Percentiles rank a stretch among this genome's conserved stretches.
Conservation (phyloP, 37 sponge, comb jelly and placozoan genomes). For the Crambe crambe region DNA sequence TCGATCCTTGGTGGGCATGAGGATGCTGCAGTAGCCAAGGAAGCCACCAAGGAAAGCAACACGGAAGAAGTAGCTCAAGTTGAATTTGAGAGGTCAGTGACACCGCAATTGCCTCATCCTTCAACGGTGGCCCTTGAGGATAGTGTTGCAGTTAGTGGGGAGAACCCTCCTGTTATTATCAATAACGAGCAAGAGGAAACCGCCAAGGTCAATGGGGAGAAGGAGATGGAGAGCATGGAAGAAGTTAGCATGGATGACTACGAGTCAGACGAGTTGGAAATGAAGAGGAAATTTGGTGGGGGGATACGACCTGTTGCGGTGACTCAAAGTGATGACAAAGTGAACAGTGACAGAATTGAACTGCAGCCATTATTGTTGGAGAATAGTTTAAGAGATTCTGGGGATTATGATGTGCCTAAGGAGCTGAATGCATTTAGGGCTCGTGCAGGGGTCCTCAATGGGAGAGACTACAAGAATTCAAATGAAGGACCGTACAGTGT, state of each 20-base stretch:
- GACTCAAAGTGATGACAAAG: background rate
- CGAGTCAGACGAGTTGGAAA: background rate
- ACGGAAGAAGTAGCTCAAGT: background rate
- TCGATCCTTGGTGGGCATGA: too few species aligned
- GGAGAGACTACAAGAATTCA: too few species aligned
- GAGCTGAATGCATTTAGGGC: background rate
- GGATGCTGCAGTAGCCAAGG: too few species aligned
- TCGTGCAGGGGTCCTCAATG: too few species aligned
- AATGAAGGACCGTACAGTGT: background rate
- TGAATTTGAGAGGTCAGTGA: background rate
- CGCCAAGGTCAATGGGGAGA: background rate
- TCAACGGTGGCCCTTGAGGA: background rate
- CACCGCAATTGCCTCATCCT: background rate
- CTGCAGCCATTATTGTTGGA: background rate
- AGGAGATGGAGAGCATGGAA: background rate
- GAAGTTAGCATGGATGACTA: background rate
- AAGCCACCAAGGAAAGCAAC: background rate
- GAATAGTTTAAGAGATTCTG: background rate
- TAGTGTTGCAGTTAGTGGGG: background rate
- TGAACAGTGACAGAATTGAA: background rate
- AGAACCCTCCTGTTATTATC: background rate
- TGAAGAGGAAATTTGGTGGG: background rate
- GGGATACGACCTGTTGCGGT: background rate
- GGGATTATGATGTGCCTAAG: background rate
- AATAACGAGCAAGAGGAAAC: background rate